Evolutionary conservation across 2,797 vertebrate species (phyloP).

Genomic region (Crocidura indochinensis): DNA sequence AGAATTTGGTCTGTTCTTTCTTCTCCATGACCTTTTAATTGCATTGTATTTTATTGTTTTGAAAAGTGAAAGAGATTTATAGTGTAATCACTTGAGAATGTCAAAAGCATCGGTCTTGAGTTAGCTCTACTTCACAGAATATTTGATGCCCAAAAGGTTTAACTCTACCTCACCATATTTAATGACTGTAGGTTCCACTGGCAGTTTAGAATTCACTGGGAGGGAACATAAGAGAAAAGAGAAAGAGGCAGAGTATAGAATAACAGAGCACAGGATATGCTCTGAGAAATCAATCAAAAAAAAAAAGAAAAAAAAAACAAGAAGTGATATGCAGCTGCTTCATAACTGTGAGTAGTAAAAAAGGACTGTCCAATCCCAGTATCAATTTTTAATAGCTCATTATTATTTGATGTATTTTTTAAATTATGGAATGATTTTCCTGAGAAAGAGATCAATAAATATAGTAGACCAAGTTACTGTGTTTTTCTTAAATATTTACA

Average conservation of each 20-base stretch:
- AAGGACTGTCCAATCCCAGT: not conserved
- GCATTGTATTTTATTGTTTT: not conserved
- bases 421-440: slow-evolving; percentile 53
- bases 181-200: not conserved
- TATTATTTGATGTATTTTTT: not conserved
- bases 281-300: not conserved
- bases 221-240: not conserved
- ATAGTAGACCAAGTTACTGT: not conserved
- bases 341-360: slow-evolving; percentile 10
- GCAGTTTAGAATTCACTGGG: not conserved
- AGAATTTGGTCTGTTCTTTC: not conserved
- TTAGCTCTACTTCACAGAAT: not conserved
- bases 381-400: not conserved
- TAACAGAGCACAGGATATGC: not conserved
- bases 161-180: not conserved
- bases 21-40: not conserved
- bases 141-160: not conserved
- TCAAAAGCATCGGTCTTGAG: not conserved
- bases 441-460: slow-evolving; percentile 13
- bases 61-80: not conserved
- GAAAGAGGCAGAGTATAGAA: not conserved
- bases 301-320: not conserved
- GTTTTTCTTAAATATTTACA: not conserved
- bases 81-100: not conserved
- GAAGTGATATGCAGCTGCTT: not conserved